These are phyloP conservation scores for Coremacera marginata DNA, from an alignment of 2,888 invertebrate genomes.

Conservation along the genomic window DNA sequence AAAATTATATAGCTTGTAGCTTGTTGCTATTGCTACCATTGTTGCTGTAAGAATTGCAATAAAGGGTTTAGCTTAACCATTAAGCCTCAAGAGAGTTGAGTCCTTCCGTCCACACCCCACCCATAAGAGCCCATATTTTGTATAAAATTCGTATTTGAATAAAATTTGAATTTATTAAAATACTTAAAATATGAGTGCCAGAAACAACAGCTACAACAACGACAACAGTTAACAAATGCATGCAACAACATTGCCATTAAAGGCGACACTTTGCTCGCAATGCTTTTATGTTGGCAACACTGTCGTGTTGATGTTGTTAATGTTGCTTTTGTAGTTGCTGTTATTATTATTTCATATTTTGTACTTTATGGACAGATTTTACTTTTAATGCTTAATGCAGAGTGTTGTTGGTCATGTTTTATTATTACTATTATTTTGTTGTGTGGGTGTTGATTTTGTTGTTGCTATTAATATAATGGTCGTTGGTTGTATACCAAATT, in stretches of 20 bases:
- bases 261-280: neutral
- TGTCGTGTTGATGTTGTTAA: neutral
- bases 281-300: neutral
- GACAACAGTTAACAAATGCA: constrained; percentile 1
- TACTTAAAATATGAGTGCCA: constrained; percentile 7
- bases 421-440: neutral
- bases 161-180: constrained; percentile 14
- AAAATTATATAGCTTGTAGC: neutral
- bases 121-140: neutral
- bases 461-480: neutral
- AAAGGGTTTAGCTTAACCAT: too few relatives aligned
- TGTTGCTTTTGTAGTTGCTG: neutral
- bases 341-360: neutral
- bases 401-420: constrained; percentile 3
- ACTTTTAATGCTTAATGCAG: constrained; percentile 3
- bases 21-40: neutral
- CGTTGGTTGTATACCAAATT: neutral
- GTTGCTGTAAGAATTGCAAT: too few relatives aligned
- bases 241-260: neutral
- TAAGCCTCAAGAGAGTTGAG: too few relatives aligned
- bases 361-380: neutral
- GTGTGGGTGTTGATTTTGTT: neutral
- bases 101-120: too few relatives aligned
- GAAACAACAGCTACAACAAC: constrained; percentile 1
- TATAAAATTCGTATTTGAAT: constrained; percentile 7